phyloP scores from a whole-genome alignment of 2,888 invertebrate species.

The Crepidodera aurea region DNA sequence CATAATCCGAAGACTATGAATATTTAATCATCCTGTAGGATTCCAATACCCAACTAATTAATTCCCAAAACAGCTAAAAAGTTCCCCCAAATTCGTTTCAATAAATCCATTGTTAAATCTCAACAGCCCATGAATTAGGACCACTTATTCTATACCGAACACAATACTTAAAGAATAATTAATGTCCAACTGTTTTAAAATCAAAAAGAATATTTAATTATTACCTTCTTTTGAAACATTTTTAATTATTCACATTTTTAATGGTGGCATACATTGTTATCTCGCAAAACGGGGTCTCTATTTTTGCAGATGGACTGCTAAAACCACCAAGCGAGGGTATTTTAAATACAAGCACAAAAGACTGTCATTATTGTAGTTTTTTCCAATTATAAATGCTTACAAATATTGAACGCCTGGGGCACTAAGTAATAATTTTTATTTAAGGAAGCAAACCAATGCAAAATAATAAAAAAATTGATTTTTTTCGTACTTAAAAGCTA shows the following conservation, averaged over 20 bases:
- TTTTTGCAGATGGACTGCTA: not conserved
- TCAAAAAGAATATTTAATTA: conserved; percentile 51
- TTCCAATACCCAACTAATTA: conserved; percentile 16
- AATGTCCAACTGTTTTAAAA: conserved; percentile 41
- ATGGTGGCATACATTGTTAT: conserved; percentile 18
- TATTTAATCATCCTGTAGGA: conserved; percentile 17
- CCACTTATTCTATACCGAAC: conserved; percentile 24
- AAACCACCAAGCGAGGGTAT: too few species aligned
- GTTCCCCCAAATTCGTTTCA: conserved; percentile 10
- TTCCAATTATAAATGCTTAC: too few species aligned
- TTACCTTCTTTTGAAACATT: conserved; percentile 36
- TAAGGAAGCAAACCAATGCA: too few species aligned
- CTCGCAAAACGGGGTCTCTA: not conserved
- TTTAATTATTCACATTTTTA: conserved; percentile 34
- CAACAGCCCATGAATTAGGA: conserved; percentile 25
- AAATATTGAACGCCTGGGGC: too few species aligned
- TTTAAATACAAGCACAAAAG: too few species aligned
- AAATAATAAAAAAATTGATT: too few species aligned
- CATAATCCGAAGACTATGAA: conserved; percentile 17
- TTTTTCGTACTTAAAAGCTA: too few species aligned
- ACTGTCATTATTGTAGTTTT: too few species aligned
- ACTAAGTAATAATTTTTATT: too few species aligned
- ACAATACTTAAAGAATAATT: conserved; percentile 48
- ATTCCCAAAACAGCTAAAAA: conserved; percentile 24
- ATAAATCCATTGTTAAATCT: conserved; percentile 21